These are phyloP conservation scores for Corapipo altera DNA, from an alignment of 2,113 vertebrate species.

Conservation along the genomic window DNA sequence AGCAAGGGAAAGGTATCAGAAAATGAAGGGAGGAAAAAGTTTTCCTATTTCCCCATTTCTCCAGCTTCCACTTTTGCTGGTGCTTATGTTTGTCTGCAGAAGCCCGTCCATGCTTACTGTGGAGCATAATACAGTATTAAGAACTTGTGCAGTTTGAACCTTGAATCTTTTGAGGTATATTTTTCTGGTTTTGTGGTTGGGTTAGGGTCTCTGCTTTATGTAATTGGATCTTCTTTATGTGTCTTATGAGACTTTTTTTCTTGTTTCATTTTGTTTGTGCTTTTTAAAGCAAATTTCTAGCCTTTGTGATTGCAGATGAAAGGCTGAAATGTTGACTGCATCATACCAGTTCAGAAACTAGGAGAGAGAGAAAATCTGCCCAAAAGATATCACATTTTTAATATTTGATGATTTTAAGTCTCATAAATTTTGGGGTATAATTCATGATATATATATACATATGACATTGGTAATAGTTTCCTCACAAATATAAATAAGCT, in stretches of 20 bases:
- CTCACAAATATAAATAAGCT: neutral
- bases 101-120: neutral
- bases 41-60: neutral
- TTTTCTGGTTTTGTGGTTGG: neutral
- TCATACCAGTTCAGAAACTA: neutral
- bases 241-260: neutral
- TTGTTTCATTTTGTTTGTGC: neutral
- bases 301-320: neutral
- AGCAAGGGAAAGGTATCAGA: neutral
- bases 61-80: neutral
- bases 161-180: neutral
- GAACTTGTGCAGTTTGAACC: neutral
- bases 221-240: neutral
- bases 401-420: neutral
- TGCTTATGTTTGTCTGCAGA: neutral
- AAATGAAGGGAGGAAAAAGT: neutral
- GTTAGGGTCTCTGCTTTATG: neutral
- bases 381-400: neutral
- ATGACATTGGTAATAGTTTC: neutral
- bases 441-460: neutral
- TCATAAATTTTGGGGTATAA: neutral
- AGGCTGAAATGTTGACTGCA: neutral
- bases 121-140: neutral
- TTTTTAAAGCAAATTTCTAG: neutral
- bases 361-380: neutral